phyloP scores from a whole-genome alignment of 2,888 invertebrate species.

The Dioctria rufipes region DNA sequence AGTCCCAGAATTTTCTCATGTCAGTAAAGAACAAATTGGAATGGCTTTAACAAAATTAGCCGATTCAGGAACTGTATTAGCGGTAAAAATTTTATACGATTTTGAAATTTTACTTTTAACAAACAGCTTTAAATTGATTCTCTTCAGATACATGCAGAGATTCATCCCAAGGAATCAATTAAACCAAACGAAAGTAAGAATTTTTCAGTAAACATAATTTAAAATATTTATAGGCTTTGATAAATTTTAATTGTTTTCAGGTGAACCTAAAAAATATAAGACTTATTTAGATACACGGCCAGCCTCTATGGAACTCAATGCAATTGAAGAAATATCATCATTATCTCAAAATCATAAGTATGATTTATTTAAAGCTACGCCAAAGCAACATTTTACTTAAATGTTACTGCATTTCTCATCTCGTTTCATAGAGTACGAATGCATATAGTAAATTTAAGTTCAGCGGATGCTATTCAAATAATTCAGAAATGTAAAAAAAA shows the following conservation, averaged over 20 bases:
- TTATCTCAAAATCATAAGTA: conserved; percentile 70
- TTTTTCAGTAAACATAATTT: not conserved
- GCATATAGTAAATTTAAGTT: conserved; percentile 80
- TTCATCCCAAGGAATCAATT: conserved; percentile 71
- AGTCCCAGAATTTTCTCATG: conserved; percentile 79
- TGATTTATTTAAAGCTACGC: not conserved
- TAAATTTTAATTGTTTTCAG: conserved; percentile 20
- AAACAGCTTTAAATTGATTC: no score
- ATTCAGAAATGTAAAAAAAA: conserved; percentile 72
- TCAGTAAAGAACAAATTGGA: conserved; percentile 74
- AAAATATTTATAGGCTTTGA: not conserved
- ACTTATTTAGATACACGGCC: conserved; percentile 79
- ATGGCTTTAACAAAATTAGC: conserved; percentile 75
- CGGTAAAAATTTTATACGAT: conserved; percentile 72
- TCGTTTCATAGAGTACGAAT: conserved; percentile 73
- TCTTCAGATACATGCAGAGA: conserved; percentile 81
- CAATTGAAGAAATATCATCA: conserved; percentile 75
- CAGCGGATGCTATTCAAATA: conserved; percentile 75
- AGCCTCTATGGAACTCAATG: conserved; percentile 78
- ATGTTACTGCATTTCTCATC: not conserved
- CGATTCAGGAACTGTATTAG: conserved; percentile 76
- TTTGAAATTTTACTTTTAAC: conserved; percentile 58
- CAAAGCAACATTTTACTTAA: not conserved
- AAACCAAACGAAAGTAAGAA: conserved; percentile 60
- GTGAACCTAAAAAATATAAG: conserved; percentile 75